Evolutionary conservation across 2,888 invertebrate species (phyloP).

Genomic region (Axea sp.): DNA sequence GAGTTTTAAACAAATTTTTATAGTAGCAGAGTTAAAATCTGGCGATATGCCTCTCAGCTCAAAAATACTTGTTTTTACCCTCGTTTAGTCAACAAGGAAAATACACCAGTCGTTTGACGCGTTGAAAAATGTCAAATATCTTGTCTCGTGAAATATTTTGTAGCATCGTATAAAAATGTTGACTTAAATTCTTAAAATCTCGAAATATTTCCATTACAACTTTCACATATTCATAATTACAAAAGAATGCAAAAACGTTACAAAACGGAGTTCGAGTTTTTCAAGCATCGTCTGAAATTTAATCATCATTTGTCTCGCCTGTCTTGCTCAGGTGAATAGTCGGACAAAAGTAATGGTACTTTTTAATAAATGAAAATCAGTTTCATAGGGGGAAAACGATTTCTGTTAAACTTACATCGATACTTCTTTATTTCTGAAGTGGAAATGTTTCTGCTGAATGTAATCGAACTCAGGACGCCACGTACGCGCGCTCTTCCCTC

Average conservation of each 20-base stretch:
- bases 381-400: constrained; percentile 20
- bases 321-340: too few relatives aligned
- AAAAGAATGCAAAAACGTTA: too few relatives aligned
- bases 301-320: constrained; percentile 12
- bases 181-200: constrained; percentile 43
- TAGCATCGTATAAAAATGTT: constrained; percentile 46
- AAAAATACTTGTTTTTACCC: too few relatives aligned
- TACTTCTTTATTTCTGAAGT: constrained; percentile 56
- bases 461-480: constrained; percentile 59
- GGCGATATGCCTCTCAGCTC: constrained; percentile 30
- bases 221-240: constrained; percentile 14
- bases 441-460: constrained; percentile 55
- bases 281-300: too few relatives aligned
- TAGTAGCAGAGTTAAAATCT: constrained; percentile 47
- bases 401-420: constrained; percentile 57
- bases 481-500: constrained; percentile 55
- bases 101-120: too few relatives aligned
- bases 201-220: constrained; percentile 34
- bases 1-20: too few relatives aligned
- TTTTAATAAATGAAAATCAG: constrained; percentile 56
- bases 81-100: too few relatives aligned
- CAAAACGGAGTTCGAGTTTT: too few relatives aligned
- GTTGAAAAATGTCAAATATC: constrained; percentile 58
- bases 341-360: constrained; percentile 1
- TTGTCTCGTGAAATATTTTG: constrained; percentile 44